These are phyloP conservation scores for Glareola pratincola DNA, from an alignment of 2,113 vertebrate genomes.

Conservation along the genomic window DNA sequence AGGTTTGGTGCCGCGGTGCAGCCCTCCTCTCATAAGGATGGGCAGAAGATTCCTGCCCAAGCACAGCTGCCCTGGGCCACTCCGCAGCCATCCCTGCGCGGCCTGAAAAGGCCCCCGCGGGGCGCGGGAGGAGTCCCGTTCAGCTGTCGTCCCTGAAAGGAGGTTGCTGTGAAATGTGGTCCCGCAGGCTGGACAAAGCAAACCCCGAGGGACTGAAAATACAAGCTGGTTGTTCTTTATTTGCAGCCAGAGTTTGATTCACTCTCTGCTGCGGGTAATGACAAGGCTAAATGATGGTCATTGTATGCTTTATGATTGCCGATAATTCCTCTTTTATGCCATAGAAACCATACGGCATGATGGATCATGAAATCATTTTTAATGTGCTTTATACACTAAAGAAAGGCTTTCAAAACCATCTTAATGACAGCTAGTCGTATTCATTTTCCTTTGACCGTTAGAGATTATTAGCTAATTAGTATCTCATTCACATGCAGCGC, in stretches of 20 bases:
- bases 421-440: not conserved
- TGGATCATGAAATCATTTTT: not conserved
- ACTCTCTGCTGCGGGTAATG: not conserved
- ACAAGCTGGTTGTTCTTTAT: not conserved
- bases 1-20: not conserved
- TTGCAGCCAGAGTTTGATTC: not conserved
- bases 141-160: not conserved
- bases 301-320: not conserved
- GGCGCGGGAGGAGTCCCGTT: accelerated
- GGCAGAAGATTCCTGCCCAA: not conserved
- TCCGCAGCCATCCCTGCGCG: not conserved
- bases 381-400: not conserved
- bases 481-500: not conserved
- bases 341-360: not conserved
- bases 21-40: not conserved
- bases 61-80: accelerated
- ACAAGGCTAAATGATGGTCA: not conserved
- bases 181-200: not conserved
- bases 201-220: not conserved
- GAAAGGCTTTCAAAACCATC: not conserved
- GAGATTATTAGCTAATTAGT: slow-evolving; percentile 13
- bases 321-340: not conserved
- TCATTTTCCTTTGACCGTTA: not conserved
- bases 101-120: not conserved
- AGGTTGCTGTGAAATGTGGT: not conserved